Evolutionary conservation across 2,113 vertebrate genomes (phyloP).

Genomic region (Ctenodactylus gundi): DNA sequence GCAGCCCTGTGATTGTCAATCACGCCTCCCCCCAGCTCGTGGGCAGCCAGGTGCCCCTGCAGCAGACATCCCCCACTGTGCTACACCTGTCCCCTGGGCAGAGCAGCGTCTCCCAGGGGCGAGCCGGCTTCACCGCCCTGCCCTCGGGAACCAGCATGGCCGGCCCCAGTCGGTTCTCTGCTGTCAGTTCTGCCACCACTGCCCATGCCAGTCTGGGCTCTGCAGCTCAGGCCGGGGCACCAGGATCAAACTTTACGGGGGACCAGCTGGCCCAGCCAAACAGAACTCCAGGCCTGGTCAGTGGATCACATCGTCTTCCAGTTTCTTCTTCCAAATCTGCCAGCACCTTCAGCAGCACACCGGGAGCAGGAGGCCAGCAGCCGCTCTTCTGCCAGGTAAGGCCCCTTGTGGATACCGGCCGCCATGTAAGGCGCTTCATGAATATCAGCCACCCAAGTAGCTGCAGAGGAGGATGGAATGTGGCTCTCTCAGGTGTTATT

Average conservation of each 20-base stretch:
- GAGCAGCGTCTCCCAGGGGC: constrained; percentile 85
- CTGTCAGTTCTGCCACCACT: constrained; percentile 88
- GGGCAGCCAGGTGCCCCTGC: constrained; percentile 88
- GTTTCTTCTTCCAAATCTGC: constrained; percentile 87
- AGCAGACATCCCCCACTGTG: constrained; percentile 87
- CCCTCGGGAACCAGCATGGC: constrained; percentile 84
- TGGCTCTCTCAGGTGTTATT: too few relatives aligned
- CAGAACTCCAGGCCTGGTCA: constrained; percentile 86
- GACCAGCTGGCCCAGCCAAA: constrained; percentile 84
- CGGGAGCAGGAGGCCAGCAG: constrained; percentile 81
- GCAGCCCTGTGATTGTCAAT: constrained; percentile 94
- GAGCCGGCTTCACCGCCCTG: constrained; percentile 84
- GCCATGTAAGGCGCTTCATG: too few relatives aligned
- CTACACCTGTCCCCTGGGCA: constrained; percentile 89
- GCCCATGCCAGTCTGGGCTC: constrained; percentile 82
- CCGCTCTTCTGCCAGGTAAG: constrained; percentile 86
- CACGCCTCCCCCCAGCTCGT: constrained; percentile 87
- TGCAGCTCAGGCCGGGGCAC: constrained; percentile 79
- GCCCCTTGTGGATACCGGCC: too few relatives aligned
- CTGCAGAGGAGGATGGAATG: too few relatives aligned
- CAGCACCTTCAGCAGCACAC: constrained; percentile 83
- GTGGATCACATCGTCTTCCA: constrained; percentile 91
- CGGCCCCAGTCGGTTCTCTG: constrained; percentile 86
- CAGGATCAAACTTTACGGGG: constrained; percentile 82
- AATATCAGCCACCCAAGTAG: too few relatives aligned